phyloP scores from a whole-genome alignment of 2,888 invertebrate genomes.

The Ganaspis brasiliensis region DNA sequence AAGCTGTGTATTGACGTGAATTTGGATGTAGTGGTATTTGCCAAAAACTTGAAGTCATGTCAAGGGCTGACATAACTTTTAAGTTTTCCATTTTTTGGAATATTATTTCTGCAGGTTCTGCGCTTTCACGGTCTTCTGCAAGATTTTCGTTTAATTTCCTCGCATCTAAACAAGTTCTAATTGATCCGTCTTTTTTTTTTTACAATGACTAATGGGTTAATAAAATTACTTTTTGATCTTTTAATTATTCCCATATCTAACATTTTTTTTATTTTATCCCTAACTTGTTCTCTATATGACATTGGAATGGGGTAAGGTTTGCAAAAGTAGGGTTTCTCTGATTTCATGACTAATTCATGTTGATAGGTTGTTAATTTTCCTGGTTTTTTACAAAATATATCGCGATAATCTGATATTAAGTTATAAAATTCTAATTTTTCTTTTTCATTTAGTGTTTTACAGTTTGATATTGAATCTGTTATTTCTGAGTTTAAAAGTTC shows the following conservation, averaged over 20 bases:
- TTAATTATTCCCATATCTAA: neutral
- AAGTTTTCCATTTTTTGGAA: neutral
- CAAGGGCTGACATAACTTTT: neutral
- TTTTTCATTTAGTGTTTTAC: too few relatives aligned
- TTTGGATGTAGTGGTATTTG: too few relatives aligned
- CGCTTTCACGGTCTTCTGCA: neutral
- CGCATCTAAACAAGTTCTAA: slow-evolving; percentile 4
- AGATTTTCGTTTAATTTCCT: slow-evolving; percentile 1
- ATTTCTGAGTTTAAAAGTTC: too few relatives aligned
- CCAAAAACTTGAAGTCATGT: too few relatives aligned
- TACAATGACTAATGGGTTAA: neutral
- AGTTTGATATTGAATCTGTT: too few relatives aligned
- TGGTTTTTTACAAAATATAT: neutral
- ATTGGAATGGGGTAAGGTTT: slow-evolving; percentile 24
- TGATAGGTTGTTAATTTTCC: neutral
- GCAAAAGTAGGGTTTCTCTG: neutral
- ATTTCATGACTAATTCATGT: neutral
- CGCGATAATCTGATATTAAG: neutral
- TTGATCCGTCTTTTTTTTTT: neutral
- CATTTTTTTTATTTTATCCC: neutral
- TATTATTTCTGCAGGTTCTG: neutral
- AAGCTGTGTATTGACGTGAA: too few relatives aligned
- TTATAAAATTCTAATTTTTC: too few relatives aligned
- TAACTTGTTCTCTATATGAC: neutral
- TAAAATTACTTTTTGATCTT: neutral